phyloP scores from a whole-genome alignment of 92 coral and sea anemone genomes.

The Palythoa heliodiscus region DNA sequence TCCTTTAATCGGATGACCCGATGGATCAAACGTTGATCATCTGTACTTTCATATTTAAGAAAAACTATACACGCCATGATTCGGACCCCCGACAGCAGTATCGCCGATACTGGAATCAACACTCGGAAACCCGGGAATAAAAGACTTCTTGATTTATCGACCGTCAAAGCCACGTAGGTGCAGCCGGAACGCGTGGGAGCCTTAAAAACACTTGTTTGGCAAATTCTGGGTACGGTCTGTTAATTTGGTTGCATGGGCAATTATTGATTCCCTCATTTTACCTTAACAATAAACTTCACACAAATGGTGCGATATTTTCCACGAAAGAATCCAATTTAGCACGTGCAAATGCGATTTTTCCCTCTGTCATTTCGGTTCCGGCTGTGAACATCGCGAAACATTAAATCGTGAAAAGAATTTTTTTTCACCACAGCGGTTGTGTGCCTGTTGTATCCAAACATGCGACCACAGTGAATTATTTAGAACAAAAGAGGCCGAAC shows the following conservation, averaged over 20 bases:
- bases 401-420: background rate
- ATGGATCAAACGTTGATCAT: no score
- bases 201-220: background rate
- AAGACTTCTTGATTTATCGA: background rate
- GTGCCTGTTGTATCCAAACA: background rate
- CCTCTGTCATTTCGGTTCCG: background rate
- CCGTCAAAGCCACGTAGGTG: background rate
- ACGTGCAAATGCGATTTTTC: no score
- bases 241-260: background rate
- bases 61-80: no score
- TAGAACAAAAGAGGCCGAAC: constrained; percentile 20
- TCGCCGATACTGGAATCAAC: background rate
- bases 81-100: no score
- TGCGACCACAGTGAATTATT: background rate
- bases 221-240: background rate
- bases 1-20: no score
- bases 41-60: no score
- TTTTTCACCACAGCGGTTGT: constrained; percentile 1
- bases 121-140: background rate
- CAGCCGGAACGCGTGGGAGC: background rate
- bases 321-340: background rate
- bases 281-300: background rate
- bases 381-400: background rate
- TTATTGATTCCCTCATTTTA: background rate
- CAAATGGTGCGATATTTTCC: background rate